These are phyloP conservation scores for Scaptomyza parva DNA, from an alignment of 2,888 invertebrate species.

Conservation along the genomic window DNA sequence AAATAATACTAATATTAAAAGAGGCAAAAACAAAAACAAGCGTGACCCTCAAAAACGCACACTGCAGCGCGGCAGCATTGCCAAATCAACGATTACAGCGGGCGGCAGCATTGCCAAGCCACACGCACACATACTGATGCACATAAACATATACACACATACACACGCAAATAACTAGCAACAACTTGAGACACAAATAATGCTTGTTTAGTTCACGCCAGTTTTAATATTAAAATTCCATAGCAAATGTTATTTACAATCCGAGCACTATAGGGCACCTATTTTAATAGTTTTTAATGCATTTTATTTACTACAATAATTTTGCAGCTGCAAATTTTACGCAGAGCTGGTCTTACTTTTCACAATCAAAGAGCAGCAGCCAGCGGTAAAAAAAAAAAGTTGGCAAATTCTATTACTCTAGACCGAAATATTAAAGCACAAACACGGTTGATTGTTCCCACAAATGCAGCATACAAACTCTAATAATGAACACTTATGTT, in stretches of 20 bases:
- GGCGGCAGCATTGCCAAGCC: constrained; percentile 64
- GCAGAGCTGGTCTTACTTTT: constrained; percentile 62
- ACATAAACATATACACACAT: constrained; percentile 37
- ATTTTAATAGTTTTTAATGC: constrained; percentile 17
- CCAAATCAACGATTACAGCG: constrained; percentile 68
- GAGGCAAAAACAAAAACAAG: constrained; percentile 35
- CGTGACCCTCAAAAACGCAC: constrained; percentile 57
- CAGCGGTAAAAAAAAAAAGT: constrained; percentile 56
- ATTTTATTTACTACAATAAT: constrained; percentile 14
- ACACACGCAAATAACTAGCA: constrained; percentile 20
- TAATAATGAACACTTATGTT: constrained; percentile 28
- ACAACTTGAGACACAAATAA: constrained; percentile 45
- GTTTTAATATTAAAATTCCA: constrained; percentile 17
- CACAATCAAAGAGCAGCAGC: constrained; percentile 44
- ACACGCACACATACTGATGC: constrained; percentile 30
- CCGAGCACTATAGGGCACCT: constrained; percentile 11
- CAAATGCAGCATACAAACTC: constrained; percentile 20
- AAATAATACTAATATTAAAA: constrained; percentile 13
- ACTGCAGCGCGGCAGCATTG: constrained; percentile 62
- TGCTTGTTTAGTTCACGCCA: constrained; percentile 27
- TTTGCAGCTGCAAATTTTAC: constrained; percentile 53
- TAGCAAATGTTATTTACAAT: constrained; percentile 10
- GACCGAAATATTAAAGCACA: constrained; percentile 17
- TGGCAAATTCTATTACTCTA: constrained; percentile 42
- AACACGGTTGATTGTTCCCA: constrained; percentile 8